A percentile compares a stretch with the other conserved stretches of the same genome.
Conservation (phyloP, 92 coral and sea anemone genomes). For the Montipora capitata region DNA sequence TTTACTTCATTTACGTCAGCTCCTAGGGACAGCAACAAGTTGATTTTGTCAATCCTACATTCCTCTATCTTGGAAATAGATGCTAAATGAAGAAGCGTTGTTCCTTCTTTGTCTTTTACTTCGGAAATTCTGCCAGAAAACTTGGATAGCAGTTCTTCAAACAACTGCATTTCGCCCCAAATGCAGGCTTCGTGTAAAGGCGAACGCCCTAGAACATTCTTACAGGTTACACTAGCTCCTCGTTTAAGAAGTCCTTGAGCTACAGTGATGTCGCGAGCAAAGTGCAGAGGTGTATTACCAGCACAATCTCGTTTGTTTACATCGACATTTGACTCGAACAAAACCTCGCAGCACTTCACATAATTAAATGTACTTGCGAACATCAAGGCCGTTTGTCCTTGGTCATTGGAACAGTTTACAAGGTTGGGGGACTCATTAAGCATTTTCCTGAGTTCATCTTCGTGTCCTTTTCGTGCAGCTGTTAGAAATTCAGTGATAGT, state of each 20-base stretch:
- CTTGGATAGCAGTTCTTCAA: conserved; percentile 37
- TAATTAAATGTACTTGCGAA: conserved; percentile 42
- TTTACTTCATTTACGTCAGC: conserved; percentile 43
- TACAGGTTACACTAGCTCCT: conserved; percentile 40
- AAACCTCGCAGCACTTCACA: conserved; percentile 40
- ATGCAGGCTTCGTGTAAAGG: conserved; percentile 59
- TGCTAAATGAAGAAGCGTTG: conserved; percentile 53
- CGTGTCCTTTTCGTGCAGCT: conserved; percentile 37
- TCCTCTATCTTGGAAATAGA: conserved; percentile 41
- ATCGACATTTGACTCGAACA: conserved; percentile 41
- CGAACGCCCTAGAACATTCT: conserved; percentile 32
- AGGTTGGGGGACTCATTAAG: conserved; percentile 35
- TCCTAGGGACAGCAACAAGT: conserved; percentile 49
- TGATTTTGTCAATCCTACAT: conserved; percentile 43
- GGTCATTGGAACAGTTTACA: conserved; percentile 45
- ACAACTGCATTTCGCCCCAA: conserved; percentile 39
- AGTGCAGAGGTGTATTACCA: conserved; percentile 59
- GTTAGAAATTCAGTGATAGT: conserved; percentile 23
- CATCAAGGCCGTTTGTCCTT: conserved; percentile 47
- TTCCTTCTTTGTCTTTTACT: conserved; percentile 32
- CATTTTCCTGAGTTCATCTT: conserved; percentile 32
- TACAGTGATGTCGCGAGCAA: conserved; percentile 36
- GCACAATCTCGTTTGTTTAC: conserved; percentile 52
- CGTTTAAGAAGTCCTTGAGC: conserved; percentile 30
- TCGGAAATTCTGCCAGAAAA: conserved; percentile 27